These are phyloP conservation scores for Thymelicus sylvestris DNA, from an alignment of 2,888 invertebrate species.

Conservation along the genomic window DNA sequence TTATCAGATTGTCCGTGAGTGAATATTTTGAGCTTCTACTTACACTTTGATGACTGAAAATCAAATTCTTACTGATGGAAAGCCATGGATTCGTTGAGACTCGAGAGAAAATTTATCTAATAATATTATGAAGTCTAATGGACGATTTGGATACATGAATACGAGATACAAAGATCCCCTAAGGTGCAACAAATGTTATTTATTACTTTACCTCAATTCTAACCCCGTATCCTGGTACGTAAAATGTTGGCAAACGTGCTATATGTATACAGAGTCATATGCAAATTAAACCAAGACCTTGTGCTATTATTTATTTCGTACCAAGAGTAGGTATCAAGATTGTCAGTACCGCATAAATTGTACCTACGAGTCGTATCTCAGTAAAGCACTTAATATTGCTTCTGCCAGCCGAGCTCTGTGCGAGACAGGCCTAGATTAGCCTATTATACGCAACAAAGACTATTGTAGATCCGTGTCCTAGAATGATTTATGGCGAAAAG, in stretches of 20 bases:
- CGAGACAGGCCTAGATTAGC: conserved; percentile 27
- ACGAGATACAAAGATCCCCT: neutral
- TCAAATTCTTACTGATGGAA: too few species aligned
- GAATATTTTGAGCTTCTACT: too few species aligned
- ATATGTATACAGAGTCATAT: neutral
- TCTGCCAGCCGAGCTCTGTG: conserved; percentile 11
- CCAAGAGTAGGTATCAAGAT: too few species aligned
- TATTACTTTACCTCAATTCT: neutral
- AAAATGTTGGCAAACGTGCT: too few species aligned
- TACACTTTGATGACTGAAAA: too few species aligned
- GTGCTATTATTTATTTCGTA: too few species aligned
- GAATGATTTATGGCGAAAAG: conserved; percentile 11
- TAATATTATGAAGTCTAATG: too few species aligned
- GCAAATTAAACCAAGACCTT: neutral
- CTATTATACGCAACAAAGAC: conserved; percentile 22
- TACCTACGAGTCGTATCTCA: conserved; percentile 12
- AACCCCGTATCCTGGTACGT: too few species aligned
- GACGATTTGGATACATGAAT: too few species aligned
- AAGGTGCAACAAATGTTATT: neutral
- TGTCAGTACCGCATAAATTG: neutral
- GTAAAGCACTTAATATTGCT: conserved; percentile 8
- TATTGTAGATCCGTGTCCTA: conserved; percentile 9
- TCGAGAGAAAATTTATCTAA: too few species aligned
- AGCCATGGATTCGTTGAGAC: too few species aligned
- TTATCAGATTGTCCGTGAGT: too few species aligned